These are phyloP conservation scores for Enhydra lutris DNA, from an alignment of 2,113 vertebrate species.

Conservation along the genomic window DNA sequence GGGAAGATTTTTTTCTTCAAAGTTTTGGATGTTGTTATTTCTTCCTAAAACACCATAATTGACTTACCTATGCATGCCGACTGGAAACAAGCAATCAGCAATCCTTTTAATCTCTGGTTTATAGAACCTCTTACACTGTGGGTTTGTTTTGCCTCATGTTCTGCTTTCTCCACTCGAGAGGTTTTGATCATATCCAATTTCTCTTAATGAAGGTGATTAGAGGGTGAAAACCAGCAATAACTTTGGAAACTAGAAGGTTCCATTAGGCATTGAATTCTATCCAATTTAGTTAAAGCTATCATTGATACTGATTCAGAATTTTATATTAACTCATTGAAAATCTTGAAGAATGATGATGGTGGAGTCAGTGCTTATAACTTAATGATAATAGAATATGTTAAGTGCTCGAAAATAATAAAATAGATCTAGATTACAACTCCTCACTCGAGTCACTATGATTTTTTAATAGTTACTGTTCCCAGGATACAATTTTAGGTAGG, in stretches of 20 bases:
- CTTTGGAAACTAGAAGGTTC: not conserved
- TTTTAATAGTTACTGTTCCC: conserved; percentile 17
- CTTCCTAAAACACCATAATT: not conserved
- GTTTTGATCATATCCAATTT: conserved; percentile 37
- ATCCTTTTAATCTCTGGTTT: conserved; percentile 6
- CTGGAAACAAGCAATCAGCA: conserved; percentile 17
- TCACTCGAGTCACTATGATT: not conserved
- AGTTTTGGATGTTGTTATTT: conserved; percentile 24
- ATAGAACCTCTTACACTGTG: not conserved
- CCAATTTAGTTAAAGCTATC: conserved; percentile 16
- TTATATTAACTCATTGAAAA: not conserved
- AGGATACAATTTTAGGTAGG: conserved; percentile 9
- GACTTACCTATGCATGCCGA: not conserved
- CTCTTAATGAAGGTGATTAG: conserved; percentile 18
- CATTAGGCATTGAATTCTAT: conserved; percentile 15
- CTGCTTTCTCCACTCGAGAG: conserved; percentile 25
- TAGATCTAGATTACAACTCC: not conserved
- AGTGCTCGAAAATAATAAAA: not conserved
- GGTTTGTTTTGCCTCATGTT: not conserved
- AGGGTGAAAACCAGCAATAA: conserved; percentile 23
- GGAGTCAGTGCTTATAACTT: not conserved
- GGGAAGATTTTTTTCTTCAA: not conserved
- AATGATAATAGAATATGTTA: not conserved
- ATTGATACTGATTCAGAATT: conserved; percentile 10
- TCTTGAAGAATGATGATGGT: conserved; percentile 23